Evolutionary conservation across 2,797 vertebrate genomes (phyloP), one percentile per base, ranked within the genome.

Genomic region (Hafferia zeledoni): DNA sequence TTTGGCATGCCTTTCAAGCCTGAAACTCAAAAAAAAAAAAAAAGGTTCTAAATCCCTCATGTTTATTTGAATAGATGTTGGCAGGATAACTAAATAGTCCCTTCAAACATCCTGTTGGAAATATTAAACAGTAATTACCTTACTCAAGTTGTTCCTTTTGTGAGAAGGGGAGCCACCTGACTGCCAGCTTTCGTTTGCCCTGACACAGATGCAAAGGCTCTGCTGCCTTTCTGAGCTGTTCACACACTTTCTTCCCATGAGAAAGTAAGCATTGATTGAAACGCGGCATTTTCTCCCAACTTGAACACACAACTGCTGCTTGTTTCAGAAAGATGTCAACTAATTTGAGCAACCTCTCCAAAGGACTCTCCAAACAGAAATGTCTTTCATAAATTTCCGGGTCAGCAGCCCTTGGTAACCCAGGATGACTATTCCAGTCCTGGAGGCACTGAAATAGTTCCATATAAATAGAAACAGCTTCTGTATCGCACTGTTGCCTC

Each of bases 311-410:
- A 98, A 97, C 97, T 96, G 96, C 95, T 98, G 98, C 97, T 97
- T 97, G 97, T 98, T 98, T 97, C 97, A 97, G 94, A 95, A 95
- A 97, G 93, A 97, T 87, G 94, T 94, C 95, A 81, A 96, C 97
- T 91, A 96, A 98, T 97, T 95, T 97, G 96, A 98, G 96, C 92
- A 97, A 95, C 94, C 95, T 96, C 97, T 98, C 97, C 95, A 97
- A 98, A 97, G 90, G 92, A 95, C 94, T 96, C 97, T 97, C 96
- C 97, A 98, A 98, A 98, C 98, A 99, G 98, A 98, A 98, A 98
- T 98, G 98, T 97, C 98, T 98, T 98, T 99, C 97, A 98, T 98
- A 98, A 98, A 97, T 98, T 98, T 99, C 98, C 98, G 98, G 98
- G 98, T 99, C 98, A 98, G 92, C 82, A 97, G 98, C 98, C 98